Evolutionary conservation across 2,797 vertebrate species (phyloP).

Genomic region (Choloepus didactylus): DNA sequence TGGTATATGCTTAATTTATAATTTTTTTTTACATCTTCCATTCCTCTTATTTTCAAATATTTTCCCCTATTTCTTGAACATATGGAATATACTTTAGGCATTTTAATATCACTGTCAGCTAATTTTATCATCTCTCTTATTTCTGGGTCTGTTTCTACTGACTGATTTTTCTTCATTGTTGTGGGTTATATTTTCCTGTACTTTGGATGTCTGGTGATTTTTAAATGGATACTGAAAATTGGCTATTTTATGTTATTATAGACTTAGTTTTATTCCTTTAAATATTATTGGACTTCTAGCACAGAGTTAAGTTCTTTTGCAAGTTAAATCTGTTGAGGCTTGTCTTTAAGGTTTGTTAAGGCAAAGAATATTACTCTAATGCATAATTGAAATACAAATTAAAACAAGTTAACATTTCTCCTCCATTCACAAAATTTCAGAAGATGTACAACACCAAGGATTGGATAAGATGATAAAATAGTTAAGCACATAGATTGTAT

Average conservation of each 20-base stretch:
- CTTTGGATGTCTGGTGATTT: not conserved
- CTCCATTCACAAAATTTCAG: not conserved
- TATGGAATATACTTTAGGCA: not conserved
- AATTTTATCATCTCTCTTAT: not conserved
- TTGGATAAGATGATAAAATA: not conserved
- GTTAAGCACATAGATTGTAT: not conserved
- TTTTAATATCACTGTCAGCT: not conserved
- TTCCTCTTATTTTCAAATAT: not conserved
- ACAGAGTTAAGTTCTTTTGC: not conserved
- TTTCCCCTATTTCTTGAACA: not conserved
- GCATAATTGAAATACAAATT: not conserved
- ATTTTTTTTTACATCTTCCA: not conserved
- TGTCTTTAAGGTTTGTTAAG: not conserved
- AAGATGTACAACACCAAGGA: not conserved
- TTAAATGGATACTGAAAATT: not conserved
- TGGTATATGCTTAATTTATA: not conserved
- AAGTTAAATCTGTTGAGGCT: not conserved
- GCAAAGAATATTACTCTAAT: not conserved
- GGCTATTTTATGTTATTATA: not conserved
- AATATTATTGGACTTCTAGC: not conserved
- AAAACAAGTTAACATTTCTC: conserved; percentile 8
- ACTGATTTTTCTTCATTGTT: not conserved
- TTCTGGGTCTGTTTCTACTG: not conserved
- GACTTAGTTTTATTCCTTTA: not conserved
- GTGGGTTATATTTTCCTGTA: not conserved